Evolutionary conservation across 2,113 vertebrate species (phyloP).

Genomic region (Barbus barbus): DNA sequence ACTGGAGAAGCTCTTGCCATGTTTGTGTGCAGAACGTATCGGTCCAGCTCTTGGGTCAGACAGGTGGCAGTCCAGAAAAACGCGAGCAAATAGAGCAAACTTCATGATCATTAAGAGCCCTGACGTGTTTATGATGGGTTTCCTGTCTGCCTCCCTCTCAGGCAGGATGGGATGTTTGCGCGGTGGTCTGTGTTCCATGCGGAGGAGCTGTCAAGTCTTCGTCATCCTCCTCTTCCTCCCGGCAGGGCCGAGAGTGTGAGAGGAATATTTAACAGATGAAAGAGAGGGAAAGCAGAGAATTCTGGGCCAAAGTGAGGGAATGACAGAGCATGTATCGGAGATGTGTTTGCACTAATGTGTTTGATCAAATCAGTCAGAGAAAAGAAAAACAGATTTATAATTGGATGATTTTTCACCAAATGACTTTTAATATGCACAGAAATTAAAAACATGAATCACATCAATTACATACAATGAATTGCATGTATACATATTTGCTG

Average conservation of each 20-base stretch:
- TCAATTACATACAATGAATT: not conserved
- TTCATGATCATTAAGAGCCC: not conserved
- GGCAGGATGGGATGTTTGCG: slow-evolving; percentile 13
- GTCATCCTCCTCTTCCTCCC: slow-evolving; percentile 31
- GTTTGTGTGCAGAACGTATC: not conserved
- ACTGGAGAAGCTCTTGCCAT: not conserved
- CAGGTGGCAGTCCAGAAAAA: not conserved
- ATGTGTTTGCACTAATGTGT: not conserved
- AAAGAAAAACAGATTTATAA: not conserved
- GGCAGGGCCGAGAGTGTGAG: slow-evolving; percentile 26
- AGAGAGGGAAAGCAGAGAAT: not conserved
- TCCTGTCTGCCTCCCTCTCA: slow-evolving; percentile 5
- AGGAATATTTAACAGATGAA: slow-evolving; percentile 34
- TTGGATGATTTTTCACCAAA: not conserved
- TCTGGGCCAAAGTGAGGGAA: not conserved
- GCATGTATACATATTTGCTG: not conserved
- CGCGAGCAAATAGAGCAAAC: not conserved
- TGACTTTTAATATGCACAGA: not conserved
- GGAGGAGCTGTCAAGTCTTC: slow-evolving; percentile 31
- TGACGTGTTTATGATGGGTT: slow-evolving; percentile 19
- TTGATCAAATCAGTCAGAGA: not conserved
- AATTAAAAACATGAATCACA: not conserved
- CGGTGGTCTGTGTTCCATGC: slow-evolving; percentile 22
- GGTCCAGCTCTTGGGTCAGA: not conserved
- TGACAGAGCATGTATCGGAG: not conserved